Evolutionary conservation across 2,888 invertebrate genomes (phyloP), one percentile per base, ranked within the genome.

Genomic region (Cerastis leucographa): DNA sequence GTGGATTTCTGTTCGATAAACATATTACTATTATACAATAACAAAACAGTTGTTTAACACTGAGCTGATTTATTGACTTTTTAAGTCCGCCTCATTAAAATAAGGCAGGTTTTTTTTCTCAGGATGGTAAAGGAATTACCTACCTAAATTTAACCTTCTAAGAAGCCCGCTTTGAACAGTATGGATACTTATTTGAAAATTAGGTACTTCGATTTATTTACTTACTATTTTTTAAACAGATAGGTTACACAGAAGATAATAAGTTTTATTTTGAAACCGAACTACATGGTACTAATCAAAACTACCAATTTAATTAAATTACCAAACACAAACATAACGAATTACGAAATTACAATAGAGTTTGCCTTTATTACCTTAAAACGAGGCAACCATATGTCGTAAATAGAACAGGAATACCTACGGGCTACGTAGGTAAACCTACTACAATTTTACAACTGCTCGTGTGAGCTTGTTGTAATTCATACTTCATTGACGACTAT

Each of bases 401-500:
- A 66, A 81, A 70, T 83, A 78, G 74, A 72, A 81, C 74, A 81
- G 71, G 77, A 77, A 69, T 77, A 71, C 14, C 19, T 56, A 56
- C 35, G 22, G 40, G 35, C 51, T 69, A 77, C 29, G 69, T 72
- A 46, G 19, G n/a, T 74, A 71, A 46, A 78, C 46, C 35, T 14
- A 35, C 8, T n/a, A 84, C 71, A 66, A 84, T 73, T 78, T 78
- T 85, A 85, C 82, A 80, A 85, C 74, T 66, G 71, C 42, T 54
- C 78, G 71, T 77, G 71, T 77, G 69, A 64, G 59, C 72, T 40
- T 25, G 73, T 65, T 88, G 86, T 89, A 91, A 90, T n/a, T n/a
- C n/a, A n/a, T n/a, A n/a, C 87, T 92, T 91, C 92, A 93, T 93
- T 92, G 92, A 92, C 85, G 89, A 92, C 79, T 84, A 90, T 89